Percentiles rank a stretch among this genome's conserved stretches.
Conservation (phyloP, 2,888 invertebrate species). For the Schizotus pectinicornis region DNA sequence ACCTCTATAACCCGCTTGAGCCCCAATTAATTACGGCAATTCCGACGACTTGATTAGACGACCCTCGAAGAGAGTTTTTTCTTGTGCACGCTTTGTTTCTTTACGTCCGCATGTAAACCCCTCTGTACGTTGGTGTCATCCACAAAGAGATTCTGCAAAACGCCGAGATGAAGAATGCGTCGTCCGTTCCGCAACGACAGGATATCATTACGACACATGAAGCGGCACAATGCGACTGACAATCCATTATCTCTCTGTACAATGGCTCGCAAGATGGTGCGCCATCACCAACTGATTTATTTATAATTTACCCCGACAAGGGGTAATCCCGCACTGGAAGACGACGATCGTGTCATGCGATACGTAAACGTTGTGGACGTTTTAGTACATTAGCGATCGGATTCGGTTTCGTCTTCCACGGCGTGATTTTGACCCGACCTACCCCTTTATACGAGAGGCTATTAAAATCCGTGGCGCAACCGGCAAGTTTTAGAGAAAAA, state of each 20-base stretch:
- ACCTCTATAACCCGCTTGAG: not conserved
- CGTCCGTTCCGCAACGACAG: constrained; percentile 27
- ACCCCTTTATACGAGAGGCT: too few species aligned
- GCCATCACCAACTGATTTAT: constrained; percentile 29
- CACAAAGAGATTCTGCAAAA: too few species aligned
- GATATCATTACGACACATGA: constrained; percentile 36
- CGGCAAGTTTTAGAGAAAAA: too few species aligned
- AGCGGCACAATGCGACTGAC: constrained; percentile 34
- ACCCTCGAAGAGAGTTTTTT: not conserved
- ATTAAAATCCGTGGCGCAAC: too few species aligned
- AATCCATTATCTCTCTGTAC: constrained; percentile 33
- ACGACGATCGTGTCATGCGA: constrained; percentile 18
- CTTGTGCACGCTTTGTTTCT: not conserved
- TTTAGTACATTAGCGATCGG: constrained; percentile 23
- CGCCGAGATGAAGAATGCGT: constrained; percentile 15
- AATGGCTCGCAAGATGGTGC: constrained; percentile 30
- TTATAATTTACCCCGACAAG: constrained; percentile 32
- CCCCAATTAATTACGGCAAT: not conserved
- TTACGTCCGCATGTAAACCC: not conserved
- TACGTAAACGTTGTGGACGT: constrained; percentile 16
- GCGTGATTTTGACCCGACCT: too few species aligned
- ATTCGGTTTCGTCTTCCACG: constrained; percentile 7
- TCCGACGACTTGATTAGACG: not conserved
- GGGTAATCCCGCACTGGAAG: constrained; percentile 20
- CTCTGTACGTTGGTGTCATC: constrained; percentile 1